Evolutionary conservation across 2,888 invertebrate genomes (phyloP), one percentile per base, ranked within the genome.

Genomic region (Psococerastis gibbosa): DNA sequence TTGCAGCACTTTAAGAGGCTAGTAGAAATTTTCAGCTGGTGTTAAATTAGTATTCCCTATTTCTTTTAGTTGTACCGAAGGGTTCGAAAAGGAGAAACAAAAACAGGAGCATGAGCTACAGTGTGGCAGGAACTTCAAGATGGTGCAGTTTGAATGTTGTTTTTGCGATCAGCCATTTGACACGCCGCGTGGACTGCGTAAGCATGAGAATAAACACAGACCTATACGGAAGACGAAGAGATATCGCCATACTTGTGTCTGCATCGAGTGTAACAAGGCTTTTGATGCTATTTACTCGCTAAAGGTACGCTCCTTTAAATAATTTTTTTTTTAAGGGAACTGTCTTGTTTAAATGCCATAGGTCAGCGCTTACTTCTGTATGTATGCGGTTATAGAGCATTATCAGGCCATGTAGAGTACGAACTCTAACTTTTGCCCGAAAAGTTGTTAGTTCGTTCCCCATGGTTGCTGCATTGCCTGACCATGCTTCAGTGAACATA

Each of bases 151-250:
- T 38, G 38, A 38, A 20, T 38, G 38, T 18, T 38, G 38, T 20
- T 38, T 38, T 11, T 38, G 38, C 38, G 38, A 38, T 38, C 20
- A 20, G 38, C 38, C 38, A 20, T 38, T 17, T 20, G 38, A 18
- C 3, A 18, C 38, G 5, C 38, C 38, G 3, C 15, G 20, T 5
- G 20, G 22, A 6, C 22, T 38, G 38, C 17, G 38, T 6, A 15
- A 20, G n/a, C 38, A 38, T 20, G 38, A 38, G 22, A 38, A 38
- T 38, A 38, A 38, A 11, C 38, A 38, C 18, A 38, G 38, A 18
- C 38, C 38, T 6, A 38, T 38, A 20, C 17, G 38, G 18, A 38
- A 38, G 22, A 38, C 38, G n/a, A 38, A 38, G 22, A 15, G 38
- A 15, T 38, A 38, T 20, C 17, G 38, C 17, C 17, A 38, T 20